Conservation (phyloP, 2,797 vertebrate species). For the Neopelma chrysocephalum region DNA sequence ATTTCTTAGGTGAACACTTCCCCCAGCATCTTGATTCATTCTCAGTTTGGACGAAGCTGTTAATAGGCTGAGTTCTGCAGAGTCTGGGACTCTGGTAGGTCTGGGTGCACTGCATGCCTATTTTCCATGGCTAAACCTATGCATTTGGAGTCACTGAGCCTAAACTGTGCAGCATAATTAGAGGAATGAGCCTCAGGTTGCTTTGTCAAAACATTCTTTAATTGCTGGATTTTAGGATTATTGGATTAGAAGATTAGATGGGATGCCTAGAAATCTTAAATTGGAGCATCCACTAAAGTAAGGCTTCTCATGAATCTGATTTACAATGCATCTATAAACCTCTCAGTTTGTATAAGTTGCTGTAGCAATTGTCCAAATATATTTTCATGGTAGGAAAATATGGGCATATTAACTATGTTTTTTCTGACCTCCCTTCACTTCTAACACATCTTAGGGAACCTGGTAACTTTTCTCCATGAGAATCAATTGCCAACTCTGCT, state of each 20-base stretch:
- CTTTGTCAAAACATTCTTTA: constrained; percentile 62
- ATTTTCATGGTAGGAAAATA: not conserved
- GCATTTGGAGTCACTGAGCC: constrained; percentile 6
- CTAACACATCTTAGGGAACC: not conserved
- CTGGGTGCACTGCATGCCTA: not conserved
- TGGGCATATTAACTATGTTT: not conserved
- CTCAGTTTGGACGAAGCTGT: not conserved
- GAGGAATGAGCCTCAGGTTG: constrained; percentile 37
- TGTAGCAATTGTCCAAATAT: not conserved
- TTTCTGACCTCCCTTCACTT: not conserved
- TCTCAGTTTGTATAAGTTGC: not conserved
- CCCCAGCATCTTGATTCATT: not conserved
- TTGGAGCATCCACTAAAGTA: constrained; percentile 1
- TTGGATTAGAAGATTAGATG: constrained; percentile 65
- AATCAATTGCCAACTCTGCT: not conserved
- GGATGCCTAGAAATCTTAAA: constrained; percentile 42
- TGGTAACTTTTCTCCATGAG: not conserved
- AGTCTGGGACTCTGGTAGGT: not conserved
- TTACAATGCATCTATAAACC: not conserved
- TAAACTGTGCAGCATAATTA: constrained; percentile 35
- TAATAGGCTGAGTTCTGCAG: not conserved
- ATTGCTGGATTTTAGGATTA: constrained; percentile 63
- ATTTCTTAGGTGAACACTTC: not conserved
- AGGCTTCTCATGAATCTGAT: not conserved
- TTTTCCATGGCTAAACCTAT: not conserved